Base-by-base conservation (phyloP, 2,797 vertebrate species). In the Macropodus opercularis region DNA sequence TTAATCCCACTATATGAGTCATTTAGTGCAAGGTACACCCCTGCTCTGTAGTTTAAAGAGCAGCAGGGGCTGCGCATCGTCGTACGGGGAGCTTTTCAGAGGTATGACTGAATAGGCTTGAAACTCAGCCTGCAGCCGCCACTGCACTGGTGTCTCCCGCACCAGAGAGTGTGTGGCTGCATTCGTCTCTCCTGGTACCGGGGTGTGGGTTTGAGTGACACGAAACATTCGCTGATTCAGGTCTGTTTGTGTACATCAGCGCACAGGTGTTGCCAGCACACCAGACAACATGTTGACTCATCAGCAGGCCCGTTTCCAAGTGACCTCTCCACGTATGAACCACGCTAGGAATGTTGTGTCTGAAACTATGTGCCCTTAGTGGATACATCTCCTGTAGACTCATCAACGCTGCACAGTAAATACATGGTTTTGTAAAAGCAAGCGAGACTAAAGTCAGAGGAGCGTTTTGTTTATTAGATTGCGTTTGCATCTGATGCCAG, bases 221-320 rank as follows among this genome's bases (percentile, higher is more conserved):
- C 72, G 65, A 85, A 83, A 76, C 80, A 72, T 76, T 80, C 15
- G 13, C 77, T 58, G 65, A 87, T 85, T 79, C 81, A 79, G 87
- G 85, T 87, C 74, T 84, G 80, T 80, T 84, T 85, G 69, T 81
- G 72, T 77, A 79, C 77, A 75, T 85, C 82, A 60, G 51, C 49
- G 55, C 66, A 55, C 61, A 80, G 72, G 75, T 81, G 72, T 64
- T 81, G 79, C 80, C 69, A 68, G 69, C 18, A 44, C 66, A 47
- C 27, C 41, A 27, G 23, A 66, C 64, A 76, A 76, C 79, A 76
- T 69, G 79, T 80, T 53, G 76, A 83, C 74, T 85, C 80, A 82
- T 87, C 85, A 88, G 63, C 74, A 46, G 69, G 79, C 70, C 59
- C 47, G 11, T 69, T 64, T 83, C 78, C 83, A 73, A 80, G 60